A percentile compares a stretch with the other conserved stretches of the same genome.
Evolutionary conservation across 2,888 invertebrate species (phyloP).

Genomic region (Morpho deidamia): DNA sequence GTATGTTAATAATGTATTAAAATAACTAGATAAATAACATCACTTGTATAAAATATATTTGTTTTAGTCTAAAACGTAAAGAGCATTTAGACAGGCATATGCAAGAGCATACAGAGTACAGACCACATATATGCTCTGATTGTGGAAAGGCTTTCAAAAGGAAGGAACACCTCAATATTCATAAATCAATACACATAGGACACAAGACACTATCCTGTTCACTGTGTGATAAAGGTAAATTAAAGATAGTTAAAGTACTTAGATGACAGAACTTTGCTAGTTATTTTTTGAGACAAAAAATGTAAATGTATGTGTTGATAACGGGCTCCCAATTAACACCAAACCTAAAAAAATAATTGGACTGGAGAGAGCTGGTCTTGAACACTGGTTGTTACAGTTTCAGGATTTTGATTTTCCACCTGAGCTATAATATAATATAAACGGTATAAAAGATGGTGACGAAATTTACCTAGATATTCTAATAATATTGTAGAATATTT

Average conservation of each 20-base stretch:
- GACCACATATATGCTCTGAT: conserved; percentile 85
- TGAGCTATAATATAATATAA: too few relatives aligned
- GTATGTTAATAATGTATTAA: background rate
- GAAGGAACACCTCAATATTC: conserved; percentile 89
- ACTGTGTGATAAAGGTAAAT: conserved; percentile 83
- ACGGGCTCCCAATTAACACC: too few relatives aligned
- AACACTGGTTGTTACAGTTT: too few relatives aligned
- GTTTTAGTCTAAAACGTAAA: conserved; percentile 81
- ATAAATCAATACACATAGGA: conserved; percentile 88
- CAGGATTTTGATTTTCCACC: too few relatives aligned
- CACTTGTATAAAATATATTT: background rate
- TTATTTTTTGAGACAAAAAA: too few relatives aligned
- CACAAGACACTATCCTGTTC: conserved; percentile 86
- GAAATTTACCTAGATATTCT: too few relatives aligned
- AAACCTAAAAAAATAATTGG: too few relatives aligned
- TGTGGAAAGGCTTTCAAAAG: conserved; percentile 89
- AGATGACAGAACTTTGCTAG: background rate
- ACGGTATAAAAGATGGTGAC: too few relatives aligned
- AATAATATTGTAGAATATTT: too few relatives aligned
- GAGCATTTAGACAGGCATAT: conserved; percentile 88
- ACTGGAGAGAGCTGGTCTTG: too few relatives aligned
- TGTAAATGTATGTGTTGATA: too few relatives aligned
- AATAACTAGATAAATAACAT: background rate
- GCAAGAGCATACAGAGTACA: conserved; percentile 85
- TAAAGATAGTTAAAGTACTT: too few relatives aligned